phyloP scores from a whole-genome alignment of 1,140 invertebrate species.

The Argopecten irradians region DNA sequence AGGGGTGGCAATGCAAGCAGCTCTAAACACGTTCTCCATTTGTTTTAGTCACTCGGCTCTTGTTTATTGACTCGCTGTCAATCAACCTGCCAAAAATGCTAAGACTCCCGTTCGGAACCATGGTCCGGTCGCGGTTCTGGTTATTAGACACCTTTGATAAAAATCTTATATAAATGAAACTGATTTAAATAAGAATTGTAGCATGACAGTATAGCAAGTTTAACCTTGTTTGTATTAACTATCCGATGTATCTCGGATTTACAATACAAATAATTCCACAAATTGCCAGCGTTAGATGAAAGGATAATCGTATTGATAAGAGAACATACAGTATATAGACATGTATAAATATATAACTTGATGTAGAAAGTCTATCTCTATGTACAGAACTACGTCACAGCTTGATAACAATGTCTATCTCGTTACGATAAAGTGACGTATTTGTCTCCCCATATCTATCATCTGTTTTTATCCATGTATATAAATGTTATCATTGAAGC shows the following conservation, averaged over 20 bases:
- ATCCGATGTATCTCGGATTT: neutral
- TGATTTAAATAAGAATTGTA: neutral
- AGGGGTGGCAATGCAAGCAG: neutral
- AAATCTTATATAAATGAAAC: neutral
- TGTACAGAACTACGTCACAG: neutral
- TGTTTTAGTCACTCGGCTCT: neutral
- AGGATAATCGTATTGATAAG: neutral
- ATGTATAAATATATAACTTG: neutral
- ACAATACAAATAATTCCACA: slow-evolving; percentile 4
- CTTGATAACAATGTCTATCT: neutral
- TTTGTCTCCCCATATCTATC: neutral
- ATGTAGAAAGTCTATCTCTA: neutral
- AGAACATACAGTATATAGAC: neutral
- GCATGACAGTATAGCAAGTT: slow-evolving; percentile 8
- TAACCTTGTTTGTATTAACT: neutral
- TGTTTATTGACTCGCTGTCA: slow-evolving; percentile 21
- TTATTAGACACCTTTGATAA: slow-evolving; percentile 16
- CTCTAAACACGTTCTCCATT: slow-evolving; percentile 12
- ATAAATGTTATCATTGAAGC: neutral
- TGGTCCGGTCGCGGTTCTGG: neutral
- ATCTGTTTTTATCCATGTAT: neutral
- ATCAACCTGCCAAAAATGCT: slow-evolving; percentile 15
- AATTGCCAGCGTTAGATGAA: neutral
- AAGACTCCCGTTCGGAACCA: neutral
- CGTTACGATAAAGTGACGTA: neutral